phyloP scores from a whole-genome alignment of 37 sponge, comb jelly and placozoan genomes.

The Hexactinellida sp. region DNA sequence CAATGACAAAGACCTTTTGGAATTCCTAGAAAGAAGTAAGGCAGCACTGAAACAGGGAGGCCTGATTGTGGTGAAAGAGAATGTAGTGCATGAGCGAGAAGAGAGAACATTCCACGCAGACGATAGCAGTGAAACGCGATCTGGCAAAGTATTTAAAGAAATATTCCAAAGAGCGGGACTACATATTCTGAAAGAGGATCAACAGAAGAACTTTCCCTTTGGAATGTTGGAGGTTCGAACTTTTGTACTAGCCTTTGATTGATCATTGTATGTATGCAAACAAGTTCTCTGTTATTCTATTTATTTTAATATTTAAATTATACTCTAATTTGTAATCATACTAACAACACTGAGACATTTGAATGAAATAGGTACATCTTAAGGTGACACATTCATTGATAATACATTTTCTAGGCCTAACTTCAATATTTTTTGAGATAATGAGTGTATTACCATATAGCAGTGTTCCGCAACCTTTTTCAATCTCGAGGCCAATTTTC shows the following conservation, averaged over 20 bases:
- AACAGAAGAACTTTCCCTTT: conserved; percentile 48
- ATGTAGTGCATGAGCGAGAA: conserved; percentile 32
- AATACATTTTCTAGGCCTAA: no score
- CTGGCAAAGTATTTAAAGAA: conserved; percentile 22
- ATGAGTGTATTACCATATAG: no score
- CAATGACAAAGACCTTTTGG: conserved; percentile 62
- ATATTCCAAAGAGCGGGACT: conserved; percentile 40
- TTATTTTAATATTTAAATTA: background rate
- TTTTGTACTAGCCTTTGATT: conserved; percentile 21
- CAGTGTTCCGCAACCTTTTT: no score
- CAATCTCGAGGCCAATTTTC: no score
- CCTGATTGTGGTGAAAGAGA: conserved; percentile 79
- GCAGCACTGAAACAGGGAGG: conserved; percentile 43
- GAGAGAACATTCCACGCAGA: conserved; percentile 41
- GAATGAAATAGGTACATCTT: no score
- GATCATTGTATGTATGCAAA: background rate
- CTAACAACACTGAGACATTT: no score
- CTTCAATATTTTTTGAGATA: no score
- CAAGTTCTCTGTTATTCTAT: background rate
- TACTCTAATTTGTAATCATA: no score
- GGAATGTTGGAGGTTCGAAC: conserved; percentile 43
- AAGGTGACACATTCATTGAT: no score
- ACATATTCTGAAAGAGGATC: conserved; percentile 33
- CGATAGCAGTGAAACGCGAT: conserved; percentile 70
- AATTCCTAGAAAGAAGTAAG: conserved; percentile 42